phyloP scores from a whole-genome alignment of 1,140 invertebrate species.

The Panagrolaimus sp. region DNA sequence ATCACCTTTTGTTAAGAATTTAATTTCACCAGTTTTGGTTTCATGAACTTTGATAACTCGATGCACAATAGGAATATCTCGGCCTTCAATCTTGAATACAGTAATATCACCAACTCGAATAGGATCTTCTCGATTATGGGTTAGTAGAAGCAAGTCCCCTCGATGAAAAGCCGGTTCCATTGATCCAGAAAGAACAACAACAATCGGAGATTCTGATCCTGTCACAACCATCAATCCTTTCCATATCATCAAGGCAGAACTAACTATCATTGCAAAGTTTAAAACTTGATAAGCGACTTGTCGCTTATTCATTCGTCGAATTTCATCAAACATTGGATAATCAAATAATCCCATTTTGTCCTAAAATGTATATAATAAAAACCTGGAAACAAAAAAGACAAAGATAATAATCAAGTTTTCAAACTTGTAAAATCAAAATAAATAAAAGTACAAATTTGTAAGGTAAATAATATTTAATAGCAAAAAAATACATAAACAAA shows the following conservation, averaged over 20 bases:
- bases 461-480: neutral
- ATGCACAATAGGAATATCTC: constrained; percentile 99
- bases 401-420: neutral
- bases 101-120: constrained; percentile 97
- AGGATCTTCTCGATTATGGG: constrained; percentile 91
- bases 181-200: constrained; percentile 94
- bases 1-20: constrained; percentile 98
- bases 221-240: constrained; percentile 99
- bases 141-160: constrained; percentile 91
- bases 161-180: constrained; percentile 99
- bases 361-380: neutral
- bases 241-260: constrained; percentile 99
- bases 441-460: neutral
- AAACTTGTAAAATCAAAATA: constrained; percentile 16
- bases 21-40: constrained; percentile 88
- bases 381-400: neutral
- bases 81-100: constrained; percentile 96
- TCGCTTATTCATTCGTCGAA: constrained; percentile 90
- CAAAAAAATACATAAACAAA: constrained; percentile 1
- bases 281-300: constrained; percentile 86
- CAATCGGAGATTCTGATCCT: constrained; percentile 96
- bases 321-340: constrained; percentile 71
- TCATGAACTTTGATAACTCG: constrained; percentile 95
- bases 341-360: constrained; percentile 33
- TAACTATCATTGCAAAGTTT: constrained; percentile 99